A percentile compares a stretch with the other conserved stretches of the same genome.
Evolutionary conservation across 1,140 invertebrate species (phyloP).

Genomic region (Drosophila ananassae): DNA sequence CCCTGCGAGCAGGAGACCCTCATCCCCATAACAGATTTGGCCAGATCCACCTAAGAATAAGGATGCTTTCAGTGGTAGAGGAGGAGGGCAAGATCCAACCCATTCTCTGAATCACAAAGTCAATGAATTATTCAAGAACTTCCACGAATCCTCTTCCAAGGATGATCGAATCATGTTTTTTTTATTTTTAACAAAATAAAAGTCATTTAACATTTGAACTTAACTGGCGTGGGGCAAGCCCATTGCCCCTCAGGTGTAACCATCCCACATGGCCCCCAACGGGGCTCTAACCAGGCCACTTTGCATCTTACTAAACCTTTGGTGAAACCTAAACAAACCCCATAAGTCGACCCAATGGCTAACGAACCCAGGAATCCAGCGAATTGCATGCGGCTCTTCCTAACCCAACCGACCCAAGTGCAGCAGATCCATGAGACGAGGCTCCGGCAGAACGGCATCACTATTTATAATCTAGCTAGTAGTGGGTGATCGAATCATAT

Average conservation of each 20-base stretch:
- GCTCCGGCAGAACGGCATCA: not conserved
- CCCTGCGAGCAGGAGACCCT: constrained; percentile 6
- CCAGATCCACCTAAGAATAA: not conserved
- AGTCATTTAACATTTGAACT: not conserved
- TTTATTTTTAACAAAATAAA: not conserved
- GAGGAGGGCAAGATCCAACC: too few relatives aligned
- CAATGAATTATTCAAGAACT: too few relatives aligned
- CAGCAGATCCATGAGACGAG: not conserved
- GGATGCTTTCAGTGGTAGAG: not conserved
- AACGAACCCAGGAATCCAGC: not conserved
- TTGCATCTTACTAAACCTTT: not conserved
- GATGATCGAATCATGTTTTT: too few relatives aligned
- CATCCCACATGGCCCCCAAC: not conserved
- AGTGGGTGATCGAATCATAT: constrained; percentile 47
- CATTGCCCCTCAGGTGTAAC: not conserved
- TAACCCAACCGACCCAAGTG: not conserved
- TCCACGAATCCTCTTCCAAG: too few relatives aligned
- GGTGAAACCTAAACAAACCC: not conserved
- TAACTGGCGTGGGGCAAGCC: not conserved
- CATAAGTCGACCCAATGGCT: not conserved
- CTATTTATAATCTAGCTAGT: constrained; percentile 27
- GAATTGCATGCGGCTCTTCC: not conserved
- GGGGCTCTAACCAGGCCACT: not conserved
- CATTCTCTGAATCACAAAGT: too few relatives aligned
- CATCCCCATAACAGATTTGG: not conserved